These are phyloP conservation scores for Orientallactaga sibirica DNA, from an alignment of 2,797 vertebrate species.

Conservation along the genomic window DNA sequence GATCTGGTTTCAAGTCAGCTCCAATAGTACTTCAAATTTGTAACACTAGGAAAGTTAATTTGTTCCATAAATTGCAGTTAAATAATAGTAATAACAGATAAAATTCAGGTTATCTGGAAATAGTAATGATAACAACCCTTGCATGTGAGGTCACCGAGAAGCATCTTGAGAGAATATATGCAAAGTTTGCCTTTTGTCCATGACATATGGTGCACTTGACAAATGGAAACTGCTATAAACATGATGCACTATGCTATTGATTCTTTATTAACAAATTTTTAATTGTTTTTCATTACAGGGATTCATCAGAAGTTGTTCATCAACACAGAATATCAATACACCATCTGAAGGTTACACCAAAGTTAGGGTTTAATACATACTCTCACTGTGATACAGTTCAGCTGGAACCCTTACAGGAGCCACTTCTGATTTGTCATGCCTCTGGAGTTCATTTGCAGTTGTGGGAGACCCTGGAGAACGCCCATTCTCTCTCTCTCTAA, in stretches of 20 bases:
- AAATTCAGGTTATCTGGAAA: constrained; percentile 40
- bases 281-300: constrained; percentile 34
- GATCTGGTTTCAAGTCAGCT: background rate
- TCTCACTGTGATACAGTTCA: constrained; percentile 10
- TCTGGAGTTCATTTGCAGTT: background rate
- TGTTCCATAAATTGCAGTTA: constrained; percentile 27
- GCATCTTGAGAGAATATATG: background rate
- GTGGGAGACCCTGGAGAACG: no score
- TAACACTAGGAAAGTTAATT: constrained; percentile 28
- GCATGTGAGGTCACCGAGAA: background rate
- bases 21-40: background rate
- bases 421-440: constrained; percentile 42
- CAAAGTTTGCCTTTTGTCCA: background rate
- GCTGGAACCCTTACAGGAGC: constrained; percentile 18
- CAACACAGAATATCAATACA: background rate
- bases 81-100: constrained; percentile 1
- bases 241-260: background rate
- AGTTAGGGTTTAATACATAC: background rate
- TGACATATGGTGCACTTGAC: background rate
- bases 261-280: background rate
- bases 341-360: background rate
- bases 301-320: constrained; percentile 28
- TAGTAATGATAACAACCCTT: background rate
- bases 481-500: no score
- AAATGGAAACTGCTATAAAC: background rate